Evolutionary conservation across 2,888 invertebrate species (phyloP), one percentile per base, ranked within the genome.

Genomic region (Mimachlamys varia): DNA sequence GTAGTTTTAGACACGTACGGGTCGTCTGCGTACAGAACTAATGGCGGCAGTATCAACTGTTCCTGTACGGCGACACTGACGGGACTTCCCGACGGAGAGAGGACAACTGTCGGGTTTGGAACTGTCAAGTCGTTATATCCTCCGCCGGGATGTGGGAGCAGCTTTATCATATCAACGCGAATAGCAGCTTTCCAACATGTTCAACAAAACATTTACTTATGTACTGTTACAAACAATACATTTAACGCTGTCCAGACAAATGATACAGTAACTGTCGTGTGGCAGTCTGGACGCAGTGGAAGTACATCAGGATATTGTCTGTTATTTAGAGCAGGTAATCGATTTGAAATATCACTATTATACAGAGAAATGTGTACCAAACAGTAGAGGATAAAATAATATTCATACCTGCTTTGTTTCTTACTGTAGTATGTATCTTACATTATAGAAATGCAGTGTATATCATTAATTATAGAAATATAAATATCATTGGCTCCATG

Each of bases 1-100:
- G 55, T 55, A 17, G 55, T 55, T 19, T 10, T 55, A 55, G 55
- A 55, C 55, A 55, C 55, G 55, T 55, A 22, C 15, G 19, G 19
- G 2, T 22, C 55, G 55, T 15, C 15, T 19, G 55, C 15, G 22
- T 76, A 76, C 33, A 76, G 76, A 76, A 27, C 12, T 7, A 7
- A 76, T 76, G 76, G 76, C 33, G 76, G 27, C 27, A 76, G 76
- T 76, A 76, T 76, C 33, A 76, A 33, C 33, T 76, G 76, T 76
- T 76, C 76, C 33, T 76, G 76, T 33, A 76, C 76, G 76, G 76
- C 76, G 13, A 76, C 76, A 27, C 33, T 76, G 76, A 27, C 12
- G 13, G 76, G 33, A 76, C 33, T 27, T 33, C 33, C 76, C 76
- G 76, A 33, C 33, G 76, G 76, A 27, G 10, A 19, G 33, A 0